A percentile compares a stretch with the other conserved stretches of the same genome.
These are phyloP conservation scores for Saguinus midas DNA, from an alignment of 2,113 vertebrate genomes.

Conservation along the genomic window DNA sequence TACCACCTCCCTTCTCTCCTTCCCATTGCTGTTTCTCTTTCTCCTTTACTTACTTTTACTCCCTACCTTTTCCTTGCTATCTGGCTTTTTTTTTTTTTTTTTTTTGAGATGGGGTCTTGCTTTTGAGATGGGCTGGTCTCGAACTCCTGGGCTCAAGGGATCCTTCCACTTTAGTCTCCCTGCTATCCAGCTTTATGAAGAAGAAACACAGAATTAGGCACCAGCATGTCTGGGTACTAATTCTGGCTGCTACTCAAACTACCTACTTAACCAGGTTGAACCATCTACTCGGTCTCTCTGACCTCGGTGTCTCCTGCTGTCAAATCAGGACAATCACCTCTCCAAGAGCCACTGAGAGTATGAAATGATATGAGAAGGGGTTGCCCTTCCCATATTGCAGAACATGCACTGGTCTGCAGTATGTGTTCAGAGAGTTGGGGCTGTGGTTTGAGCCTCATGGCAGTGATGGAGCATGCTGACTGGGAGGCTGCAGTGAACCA, in stretches of 20 bases:
- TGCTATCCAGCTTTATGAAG: background rate
- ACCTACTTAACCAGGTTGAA: background rate
- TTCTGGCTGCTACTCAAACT: background rate
- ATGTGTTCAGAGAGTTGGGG: background rate
- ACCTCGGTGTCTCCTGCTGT: constrained; percentile 1
- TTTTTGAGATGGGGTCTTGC: background rate
- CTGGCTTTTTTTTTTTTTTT: background rate
- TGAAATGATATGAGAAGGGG: background rate
- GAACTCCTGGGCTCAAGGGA: background rate
- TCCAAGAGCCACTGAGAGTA: background rate
- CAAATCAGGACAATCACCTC: background rate
- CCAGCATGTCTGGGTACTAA: background rate
- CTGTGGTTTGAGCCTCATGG: background rate
- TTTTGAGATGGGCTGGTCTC: background rate
- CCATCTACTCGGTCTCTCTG: background rate
- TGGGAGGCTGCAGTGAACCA: background rate
- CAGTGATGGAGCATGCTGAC: background rate
- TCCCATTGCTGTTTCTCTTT: background rate
- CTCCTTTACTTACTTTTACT: background rate
- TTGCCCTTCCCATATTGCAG: background rate
- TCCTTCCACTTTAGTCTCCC: background rate
- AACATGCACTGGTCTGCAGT: no score
- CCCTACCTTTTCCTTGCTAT: background rate
- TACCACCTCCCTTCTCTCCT: background rate
- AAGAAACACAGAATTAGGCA: background rate